Evolutionary conservation across 2,113 vertebrate genomes (phyloP).

Genomic region (Martes martes): DNA sequence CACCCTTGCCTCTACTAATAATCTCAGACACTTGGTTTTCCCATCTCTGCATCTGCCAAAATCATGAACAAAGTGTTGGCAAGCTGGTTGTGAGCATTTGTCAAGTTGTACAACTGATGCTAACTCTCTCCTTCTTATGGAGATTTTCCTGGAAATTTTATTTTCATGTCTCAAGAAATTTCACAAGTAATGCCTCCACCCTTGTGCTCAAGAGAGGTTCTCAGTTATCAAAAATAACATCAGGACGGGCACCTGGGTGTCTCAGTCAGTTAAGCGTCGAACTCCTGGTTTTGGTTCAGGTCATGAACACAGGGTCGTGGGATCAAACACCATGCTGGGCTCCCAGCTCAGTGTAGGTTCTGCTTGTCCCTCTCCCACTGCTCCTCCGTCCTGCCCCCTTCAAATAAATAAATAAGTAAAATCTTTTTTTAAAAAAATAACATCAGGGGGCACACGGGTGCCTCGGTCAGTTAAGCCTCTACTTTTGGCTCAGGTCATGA

Average conservation of each 20-base stretch:
- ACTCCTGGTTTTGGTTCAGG: no score
- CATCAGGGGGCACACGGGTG: background rate
- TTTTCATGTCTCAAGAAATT: conserved; percentile 46
- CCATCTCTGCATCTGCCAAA: conserved; percentile 23
- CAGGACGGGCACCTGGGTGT: background rate
- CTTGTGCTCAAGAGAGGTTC: background rate
- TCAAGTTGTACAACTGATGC: background rate
- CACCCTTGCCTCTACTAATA: conserved; percentile 4
- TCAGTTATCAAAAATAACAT: conserved; percentile 28
- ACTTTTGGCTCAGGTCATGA: background rate
- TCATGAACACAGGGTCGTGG: no score
- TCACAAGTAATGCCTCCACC: conserved; percentile 23
- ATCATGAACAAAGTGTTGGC: conserved; percentile 6
- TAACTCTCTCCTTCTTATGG: background rate
- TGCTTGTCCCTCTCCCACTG: background rate
- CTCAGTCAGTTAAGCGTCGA: no score
- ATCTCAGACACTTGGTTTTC: conserved; percentile 27
- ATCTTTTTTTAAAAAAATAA: background rate
- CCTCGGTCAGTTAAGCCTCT: background rate
- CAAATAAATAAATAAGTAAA: background rate
- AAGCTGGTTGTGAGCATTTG: conserved; percentile 16
- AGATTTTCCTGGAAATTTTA: conserved; percentile 54
- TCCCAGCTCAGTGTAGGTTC: no score
- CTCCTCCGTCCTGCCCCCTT: background rate
- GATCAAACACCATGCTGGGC: no score